Percentiles rank a stretch among this genome's conserved stretches.
Conservation (phyloP, 2,797 vertebrate genomes). For the Arnoldichthys spilopterus region DNA sequence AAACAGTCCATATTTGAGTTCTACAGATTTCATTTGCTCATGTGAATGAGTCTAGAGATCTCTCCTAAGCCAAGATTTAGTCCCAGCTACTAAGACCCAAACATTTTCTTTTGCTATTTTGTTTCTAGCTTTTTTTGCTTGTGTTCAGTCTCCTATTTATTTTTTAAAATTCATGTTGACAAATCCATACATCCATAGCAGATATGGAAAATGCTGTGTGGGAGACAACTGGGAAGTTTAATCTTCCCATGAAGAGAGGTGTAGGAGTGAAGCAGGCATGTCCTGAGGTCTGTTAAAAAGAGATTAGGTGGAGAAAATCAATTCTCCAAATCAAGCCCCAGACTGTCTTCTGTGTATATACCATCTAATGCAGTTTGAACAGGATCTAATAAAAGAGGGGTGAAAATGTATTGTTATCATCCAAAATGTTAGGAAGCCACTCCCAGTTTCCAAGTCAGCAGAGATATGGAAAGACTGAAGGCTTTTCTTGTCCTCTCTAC, state of each 20-base stretch:
- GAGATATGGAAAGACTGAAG: constrained; percentile 19
- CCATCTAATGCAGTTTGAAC: constrained; percentile 3
- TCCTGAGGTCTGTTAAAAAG: background rate
- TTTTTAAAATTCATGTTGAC: background rate
- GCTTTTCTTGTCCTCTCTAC: constrained; percentile 21
- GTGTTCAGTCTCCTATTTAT: background rate
- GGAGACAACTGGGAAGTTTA: background rate
- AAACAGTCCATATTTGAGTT: background rate
- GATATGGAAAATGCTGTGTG: background rate
- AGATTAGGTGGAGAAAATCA: constrained; percentile 15
- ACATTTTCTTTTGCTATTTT: background rate
- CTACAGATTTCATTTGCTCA: background rate
- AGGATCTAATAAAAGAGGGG: background rate
- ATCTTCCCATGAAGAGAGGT: background rate
- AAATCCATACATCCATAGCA: background rate
- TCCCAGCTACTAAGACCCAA: background rate
- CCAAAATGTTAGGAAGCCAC: background rate
- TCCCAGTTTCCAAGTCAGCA: background rate
- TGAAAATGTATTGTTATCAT: background rate
- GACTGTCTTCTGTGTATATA: background rate
- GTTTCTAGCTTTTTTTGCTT: background rate
- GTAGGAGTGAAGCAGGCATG: background rate
- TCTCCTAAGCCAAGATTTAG: background rate
- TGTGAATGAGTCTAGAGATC: background rate
- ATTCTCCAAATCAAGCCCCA: background rate